A percentile compares a stretch with the other conserved stretches of the same genome.
These are phyloP conservation scores for Abramis brama DNA, from an alignment of 2,113 vertebrate species.

Conservation along the genomic window DNA sequence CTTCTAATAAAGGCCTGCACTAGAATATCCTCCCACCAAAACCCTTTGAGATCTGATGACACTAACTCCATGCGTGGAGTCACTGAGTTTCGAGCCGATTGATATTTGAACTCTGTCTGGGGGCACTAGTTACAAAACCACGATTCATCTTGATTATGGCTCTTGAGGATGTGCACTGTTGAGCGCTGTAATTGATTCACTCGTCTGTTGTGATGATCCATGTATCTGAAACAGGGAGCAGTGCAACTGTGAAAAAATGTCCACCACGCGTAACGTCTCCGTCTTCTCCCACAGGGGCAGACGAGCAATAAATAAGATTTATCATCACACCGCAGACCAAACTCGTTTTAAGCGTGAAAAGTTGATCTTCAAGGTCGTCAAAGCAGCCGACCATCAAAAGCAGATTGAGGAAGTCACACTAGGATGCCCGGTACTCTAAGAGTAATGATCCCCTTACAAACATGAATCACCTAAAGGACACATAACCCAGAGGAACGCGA, in stretches of 20 bases:
- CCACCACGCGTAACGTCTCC: not conserved
- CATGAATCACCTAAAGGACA: constrained; percentile 62
- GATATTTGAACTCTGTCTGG: constrained; percentile 38
- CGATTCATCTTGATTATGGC: constrained; percentile 52
- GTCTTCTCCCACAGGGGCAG: constrained; percentile 34
- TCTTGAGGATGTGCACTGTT: constrained; percentile 58
- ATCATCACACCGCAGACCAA: constrained; percentile 66
- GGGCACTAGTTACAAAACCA: constrained; percentile 29
- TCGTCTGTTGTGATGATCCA: constrained; percentile 66
- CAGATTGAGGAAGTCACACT: constrained; percentile 46
- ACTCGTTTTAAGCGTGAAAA: constrained; percentile 70
- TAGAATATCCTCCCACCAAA: constrained; percentile 38
- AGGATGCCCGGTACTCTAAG: constrained; percentile 41
- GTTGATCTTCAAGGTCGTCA: constrained; percentile 73
- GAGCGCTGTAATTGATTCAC: constrained; percentile 74
- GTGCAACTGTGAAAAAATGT: constrained; percentile 40
- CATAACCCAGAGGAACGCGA: constrained; percentile 56
- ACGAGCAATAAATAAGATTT: constrained; percentile 70
- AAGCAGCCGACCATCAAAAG: constrained; percentile 47
- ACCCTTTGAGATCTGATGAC: constrained; percentile 35
- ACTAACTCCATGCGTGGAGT: not conserved
- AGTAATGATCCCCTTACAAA: constrained; percentile 65
- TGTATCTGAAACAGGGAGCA: constrained; percentile 67
- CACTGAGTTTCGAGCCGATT: constrained; percentile 12
- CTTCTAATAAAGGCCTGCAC: constrained; percentile 59